phyloP scores from a whole-genome alignment of 1,140 invertebrate species.

The Teleogryllus occipitalis region DNA sequence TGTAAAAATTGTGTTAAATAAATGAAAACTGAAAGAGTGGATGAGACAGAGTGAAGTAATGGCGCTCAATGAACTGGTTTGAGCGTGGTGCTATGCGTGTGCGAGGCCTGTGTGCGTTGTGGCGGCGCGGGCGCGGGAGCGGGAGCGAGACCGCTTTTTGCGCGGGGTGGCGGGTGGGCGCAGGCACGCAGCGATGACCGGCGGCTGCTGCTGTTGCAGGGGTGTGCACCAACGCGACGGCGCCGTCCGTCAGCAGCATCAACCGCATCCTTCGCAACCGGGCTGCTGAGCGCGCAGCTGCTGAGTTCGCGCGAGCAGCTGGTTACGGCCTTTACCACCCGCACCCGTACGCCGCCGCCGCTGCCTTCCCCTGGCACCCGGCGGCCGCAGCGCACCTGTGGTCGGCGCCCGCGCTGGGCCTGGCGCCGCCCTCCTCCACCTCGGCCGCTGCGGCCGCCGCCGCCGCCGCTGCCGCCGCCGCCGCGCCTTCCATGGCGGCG shows the following conservation, averaged over 20 bases:
- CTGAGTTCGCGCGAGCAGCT: constrained; percentile 83
- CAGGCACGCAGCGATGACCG: too few relatives aligned
- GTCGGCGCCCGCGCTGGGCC: constrained; percentile 15
- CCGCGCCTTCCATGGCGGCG: constrained; percentile 32
- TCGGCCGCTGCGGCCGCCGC: constrained; percentile 41
- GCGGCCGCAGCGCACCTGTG: constrained; percentile 28
- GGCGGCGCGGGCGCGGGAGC: too few relatives aligned
- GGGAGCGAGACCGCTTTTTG: too few relatives aligned
- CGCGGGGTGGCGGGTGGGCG: too few relatives aligned
- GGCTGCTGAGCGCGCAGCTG: constrained; percentile 84
- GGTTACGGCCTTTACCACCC: constrained; percentile 72
- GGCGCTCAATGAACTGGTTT: too few relatives aligned
- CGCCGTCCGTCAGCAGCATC: constrained; percentile 85
- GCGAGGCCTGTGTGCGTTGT: too few relatives aligned
- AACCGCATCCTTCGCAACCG: constrained; percentile 84
- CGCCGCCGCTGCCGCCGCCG: constrained; percentile 34
- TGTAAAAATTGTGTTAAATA: too few relatives aligned
- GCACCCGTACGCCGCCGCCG: constrained; percentile 29
- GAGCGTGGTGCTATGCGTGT: too few relatives aligned
- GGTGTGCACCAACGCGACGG: constrained; percentile 85
- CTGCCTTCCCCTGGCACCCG: constrained; percentile 33
- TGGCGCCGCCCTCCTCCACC: constrained; percentile 11
- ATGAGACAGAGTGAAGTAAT: too few relatives aligned
- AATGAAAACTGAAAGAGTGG: too few relatives aligned
- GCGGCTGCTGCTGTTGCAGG: constrained; percentile 38